Conservation (phyloP, 2,888 invertebrate genomes). For the Phaedon cochleariae region DNA sequence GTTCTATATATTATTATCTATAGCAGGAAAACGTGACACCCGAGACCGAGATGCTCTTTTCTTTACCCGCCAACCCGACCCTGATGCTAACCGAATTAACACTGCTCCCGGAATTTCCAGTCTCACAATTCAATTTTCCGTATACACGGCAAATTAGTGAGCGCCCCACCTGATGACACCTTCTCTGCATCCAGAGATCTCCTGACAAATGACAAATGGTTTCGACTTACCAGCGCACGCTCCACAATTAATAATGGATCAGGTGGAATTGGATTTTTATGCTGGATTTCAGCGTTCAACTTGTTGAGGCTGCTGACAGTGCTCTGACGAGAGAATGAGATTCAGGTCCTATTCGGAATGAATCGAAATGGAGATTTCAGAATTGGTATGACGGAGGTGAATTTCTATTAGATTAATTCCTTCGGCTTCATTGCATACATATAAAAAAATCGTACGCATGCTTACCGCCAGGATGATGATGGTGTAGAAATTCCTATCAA, state of each 20-base stretch:
- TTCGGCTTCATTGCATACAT: not conserved
- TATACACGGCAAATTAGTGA: constrained; percentile 34
- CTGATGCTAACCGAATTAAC: constrained; percentile 1
- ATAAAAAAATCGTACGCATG: too few species aligned
- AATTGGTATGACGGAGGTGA: not conserved
- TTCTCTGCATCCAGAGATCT: constrained; percentile 18
- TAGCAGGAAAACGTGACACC: too few species aligned
- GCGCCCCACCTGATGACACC: constrained; percentile 35
- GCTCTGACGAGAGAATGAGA: constrained; percentile 16
- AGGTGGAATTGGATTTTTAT: constrained; percentile 18
- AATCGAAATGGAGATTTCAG: constrained; percentile 9
- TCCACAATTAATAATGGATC: constrained; percentile 20
- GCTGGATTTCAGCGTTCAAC: constrained; percentile 15
- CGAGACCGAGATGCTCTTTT: not conserved
- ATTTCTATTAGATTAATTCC: not conserved
- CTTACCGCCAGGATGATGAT: too few species aligned
- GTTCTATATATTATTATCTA: too few species aligned
- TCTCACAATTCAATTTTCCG: constrained; percentile 33
- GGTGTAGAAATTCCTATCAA: too few species aligned
- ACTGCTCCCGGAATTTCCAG: constrained; percentile 16
- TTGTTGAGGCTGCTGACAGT: constrained; percentile 20
- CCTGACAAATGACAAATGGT: constrained; percentile 25
- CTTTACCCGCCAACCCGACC: not conserved
- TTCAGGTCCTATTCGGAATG: not conserved
- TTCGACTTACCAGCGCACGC: not conserved